Evolutionary conservation across 2,888 invertebrate species (phyloP), one percentile per base, ranked within the genome.

Genomic region (Tanytarsus gracilentus): DNA sequence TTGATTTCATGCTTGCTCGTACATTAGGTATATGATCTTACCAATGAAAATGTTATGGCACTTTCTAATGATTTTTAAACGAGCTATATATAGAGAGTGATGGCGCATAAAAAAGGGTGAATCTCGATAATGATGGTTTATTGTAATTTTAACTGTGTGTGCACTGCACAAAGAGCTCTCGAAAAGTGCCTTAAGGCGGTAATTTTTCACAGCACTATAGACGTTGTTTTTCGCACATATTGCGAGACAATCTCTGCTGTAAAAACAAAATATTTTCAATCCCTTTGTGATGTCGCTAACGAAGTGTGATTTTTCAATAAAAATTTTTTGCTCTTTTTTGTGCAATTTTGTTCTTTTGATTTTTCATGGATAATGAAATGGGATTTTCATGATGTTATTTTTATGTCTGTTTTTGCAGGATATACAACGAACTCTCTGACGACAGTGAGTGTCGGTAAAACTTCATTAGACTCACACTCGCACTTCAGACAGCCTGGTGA

Each of bases 401-500:
- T 23, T 11, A 2, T 50, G 26, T 30, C 30, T 52, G 3, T 48
- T 48, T 69, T 85, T 82, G 5, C 79, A 91, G 91, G 90, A 71
- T 91, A 92, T 79, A 84, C 87, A 73, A 82, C 86, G 72, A 89
- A 91, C 77, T 80, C 86, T 56, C 74, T 88, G 70, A 66, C 85
- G 81, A 65, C 85, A 86, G 84, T 86, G 86, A 66, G 70, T 64
- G 69, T 70, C 52, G 68, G 69, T 64, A 90, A 90, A 74, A 80
- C 88, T 68, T 84, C 87, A 66, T 77, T 92, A 74, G 92, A 91
- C 75, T 86, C 90, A 58, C 91, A 92, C 77, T 82, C 88, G 69
- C 91, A 92, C 77, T 83, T 91, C 67, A 81, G 91, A 71, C 91
- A 91, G 78, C 90, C 91, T 78, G 90, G 91, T 90, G 74, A 78